A percentile compares a stretch with the other conserved stretches of the same genome.
phyloP scores from a whole-genome alignment of 2,113 vertebrate genomes.

The Boulengeromyrus knoepffleri region DNA sequence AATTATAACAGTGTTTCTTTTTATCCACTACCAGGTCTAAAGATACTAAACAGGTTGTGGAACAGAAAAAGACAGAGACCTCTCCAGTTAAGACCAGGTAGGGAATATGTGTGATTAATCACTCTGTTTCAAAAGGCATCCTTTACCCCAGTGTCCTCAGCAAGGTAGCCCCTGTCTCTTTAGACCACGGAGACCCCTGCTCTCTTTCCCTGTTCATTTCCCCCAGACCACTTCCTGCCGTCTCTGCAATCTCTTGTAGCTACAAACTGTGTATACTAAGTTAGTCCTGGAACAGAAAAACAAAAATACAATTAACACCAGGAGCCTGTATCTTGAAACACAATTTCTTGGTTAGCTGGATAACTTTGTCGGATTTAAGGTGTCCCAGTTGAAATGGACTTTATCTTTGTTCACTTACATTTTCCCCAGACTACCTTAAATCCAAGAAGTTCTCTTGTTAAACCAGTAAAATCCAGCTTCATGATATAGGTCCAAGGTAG shows the following conservation, averaged over 20 bases:
- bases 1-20: neutral
- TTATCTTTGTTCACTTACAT: neutral
- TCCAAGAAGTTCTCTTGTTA: neutral
- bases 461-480: neutral
- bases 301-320: neutral
- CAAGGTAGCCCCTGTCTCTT: neutral
- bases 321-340: neutral
- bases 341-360: neutral
- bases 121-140: neutral
- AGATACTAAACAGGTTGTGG: neutral
- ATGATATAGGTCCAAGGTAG: neutral
- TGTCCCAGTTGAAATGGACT: neutral
- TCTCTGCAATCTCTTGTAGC: neutral
- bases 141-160: neutral
- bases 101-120: neutral
- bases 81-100: neutral
- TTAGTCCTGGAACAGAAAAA: neutral
- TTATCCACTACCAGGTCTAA: neutral
- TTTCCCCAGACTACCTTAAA: neutral
- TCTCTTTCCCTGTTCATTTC: neutral
- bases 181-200: neutral
- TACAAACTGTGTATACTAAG: neutral
- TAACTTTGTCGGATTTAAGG: neutral
- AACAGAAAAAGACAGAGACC: neutral
- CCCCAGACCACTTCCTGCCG: neutral